Evolutionary conservation across 2,888 invertebrate genomes (phyloP), one percentile per base, ranked within the genome.

Genomic region (Apantesis nais): DNA sequence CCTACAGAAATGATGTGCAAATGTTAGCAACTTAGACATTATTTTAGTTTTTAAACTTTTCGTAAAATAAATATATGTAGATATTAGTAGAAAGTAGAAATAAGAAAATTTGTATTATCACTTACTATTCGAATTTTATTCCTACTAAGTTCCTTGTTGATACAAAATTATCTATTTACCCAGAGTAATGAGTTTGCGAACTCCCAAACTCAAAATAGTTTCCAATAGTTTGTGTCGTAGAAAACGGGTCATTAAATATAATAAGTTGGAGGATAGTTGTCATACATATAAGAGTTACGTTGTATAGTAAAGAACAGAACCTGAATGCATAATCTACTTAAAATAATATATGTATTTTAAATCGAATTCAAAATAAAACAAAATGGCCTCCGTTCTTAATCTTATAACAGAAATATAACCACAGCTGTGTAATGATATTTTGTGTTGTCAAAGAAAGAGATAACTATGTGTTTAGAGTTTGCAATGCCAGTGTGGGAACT

Each of bases 221-320:
- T 58, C 29, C 29, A 29, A 58, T 29, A 58, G 58, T 58, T 58
- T 58, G 29, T 16, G 29, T 29, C 85, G 14, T 29, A 29, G 29
- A 29, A 58, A 58, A 58, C 16, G 7, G 25, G 58, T 58, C 25
- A 58, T 29, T 29, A 58, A 29, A 58, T 58, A 16, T 25, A 58
- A 58, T 58, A 29, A 29, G 14, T 58, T 58, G 14, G 29, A 16
- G 58, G 3, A 29, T 29, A 1, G 29, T 25, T 55, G 14, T 85
- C 85, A 83, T 41, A 41, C 25, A 55, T 55, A 55, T 29, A 58
- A 29, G 58, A 0, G n/a, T n/a, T n/a, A 52, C 4, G 9, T n/a
- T 52, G n/a, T 52, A 1, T 48, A 1, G n/a, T n/a, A 22, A 19
- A 48, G n/a, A 52, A 52, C 22, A 52, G 1, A 22, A 48, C 19